Base-by-base conservation (phyloP, 1,140 invertebrate species). In the Babylonia areolata region DNA sequence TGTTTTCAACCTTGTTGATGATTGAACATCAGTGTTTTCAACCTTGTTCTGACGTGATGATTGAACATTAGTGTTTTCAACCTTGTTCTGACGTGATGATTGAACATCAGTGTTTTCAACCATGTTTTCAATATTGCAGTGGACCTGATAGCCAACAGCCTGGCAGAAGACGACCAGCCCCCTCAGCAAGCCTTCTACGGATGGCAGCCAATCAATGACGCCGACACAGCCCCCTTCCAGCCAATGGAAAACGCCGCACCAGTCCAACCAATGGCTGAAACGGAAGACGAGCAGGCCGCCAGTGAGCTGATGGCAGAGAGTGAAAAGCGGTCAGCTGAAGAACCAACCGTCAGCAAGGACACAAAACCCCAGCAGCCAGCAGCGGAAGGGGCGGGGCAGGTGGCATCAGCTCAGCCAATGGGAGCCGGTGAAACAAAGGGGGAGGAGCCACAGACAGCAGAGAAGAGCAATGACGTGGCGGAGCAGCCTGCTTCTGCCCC, bases 151-250 rank as follows among this genome's bases (percentile, higher is more conserved):
- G 78, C 78, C 15, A 80, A 58, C 78, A 80, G 78, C n/a, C 12
- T 80, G 78, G n/a, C 28, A 1, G 78, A 80, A 33, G 78, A 80
- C 1, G 40, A 28, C 1, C 37, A 12, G 42, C 40, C 46, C 23
- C 3, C 31, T 31, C 78, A 80, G 46, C 42, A 31, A 12, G 31
- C 40, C 15, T 28, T 46, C 35, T 58, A 54, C 78, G 46, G 46
- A 6, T 80, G 78, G 78, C 78, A 80, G 46, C 78, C 78, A 80
- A 80, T 80, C 42, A 15, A 11, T n/a, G 46, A 80, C 42, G 78
- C 12, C 78, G 78, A 80, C n/a, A 58, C 46, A 80, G 6, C 0
- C 23, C 28, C 33, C 78, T 28, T 51, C 28, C 28, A 80, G 78
- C 78, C 78, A 80, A 80, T 80, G 39, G 39, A 31, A 31, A 28